Percentiles rank a stretch among this genome's conserved stretches.
Conservation (phyloP, 2,113 vertebrate genomes). For the Salvelinus alpinus region DNA sequence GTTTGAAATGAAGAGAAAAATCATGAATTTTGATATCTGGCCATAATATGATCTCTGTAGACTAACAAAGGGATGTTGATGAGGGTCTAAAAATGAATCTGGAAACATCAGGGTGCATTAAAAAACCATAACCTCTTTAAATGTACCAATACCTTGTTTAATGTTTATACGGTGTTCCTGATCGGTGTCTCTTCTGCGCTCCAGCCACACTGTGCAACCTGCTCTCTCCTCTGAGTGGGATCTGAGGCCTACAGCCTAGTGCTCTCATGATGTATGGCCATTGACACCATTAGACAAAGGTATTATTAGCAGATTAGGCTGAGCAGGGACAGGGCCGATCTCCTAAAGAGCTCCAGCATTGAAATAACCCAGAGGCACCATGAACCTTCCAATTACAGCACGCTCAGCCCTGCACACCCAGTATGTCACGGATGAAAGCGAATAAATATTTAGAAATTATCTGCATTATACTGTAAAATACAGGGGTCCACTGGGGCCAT, state of each 20-base stretch:
- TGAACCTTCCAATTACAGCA: slow-evolving; percentile 82
- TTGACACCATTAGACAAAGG: slow-evolving; percentile 81
- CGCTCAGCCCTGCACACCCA: slow-evolving; percentile 62
- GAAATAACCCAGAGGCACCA: slow-evolving; percentile 68
- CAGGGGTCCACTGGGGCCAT: slow-evolving; percentile 38
- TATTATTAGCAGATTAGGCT: slow-evolving; percentile 80
- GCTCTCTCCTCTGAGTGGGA: slow-evolving; percentile 19
- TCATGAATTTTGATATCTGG: slow-evolving; percentile 62
- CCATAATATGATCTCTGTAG: slow-evolving; percentile 70
- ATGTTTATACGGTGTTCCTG: not conserved
- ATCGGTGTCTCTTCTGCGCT: not conserved
- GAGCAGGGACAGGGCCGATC: slow-evolving; percentile 60
- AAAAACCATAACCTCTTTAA: too few species aligned
- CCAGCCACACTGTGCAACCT: not conserved
- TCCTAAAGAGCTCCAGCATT: slow-evolving; percentile 64
- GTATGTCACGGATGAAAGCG: slow-evolving; percentile 80
- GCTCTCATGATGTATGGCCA: slow-evolving; percentile 70
- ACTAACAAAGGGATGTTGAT: slow-evolving; percentile 54
- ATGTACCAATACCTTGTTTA: not conserved
- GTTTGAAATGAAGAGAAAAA: slow-evolving; percentile 58
- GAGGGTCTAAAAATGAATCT: slow-evolving; percentile 30
- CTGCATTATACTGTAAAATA: slow-evolving; percentile 70
- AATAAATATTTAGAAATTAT: slow-evolving; percentile 90
- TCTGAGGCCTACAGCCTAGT: not conserved
- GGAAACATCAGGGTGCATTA: too few species aligned